Evolutionary conservation across 1,140 invertebrate species (phyloP), one percentile per base, ranked within the genome.

Genomic region (Drosophila kanapiae): DNA sequence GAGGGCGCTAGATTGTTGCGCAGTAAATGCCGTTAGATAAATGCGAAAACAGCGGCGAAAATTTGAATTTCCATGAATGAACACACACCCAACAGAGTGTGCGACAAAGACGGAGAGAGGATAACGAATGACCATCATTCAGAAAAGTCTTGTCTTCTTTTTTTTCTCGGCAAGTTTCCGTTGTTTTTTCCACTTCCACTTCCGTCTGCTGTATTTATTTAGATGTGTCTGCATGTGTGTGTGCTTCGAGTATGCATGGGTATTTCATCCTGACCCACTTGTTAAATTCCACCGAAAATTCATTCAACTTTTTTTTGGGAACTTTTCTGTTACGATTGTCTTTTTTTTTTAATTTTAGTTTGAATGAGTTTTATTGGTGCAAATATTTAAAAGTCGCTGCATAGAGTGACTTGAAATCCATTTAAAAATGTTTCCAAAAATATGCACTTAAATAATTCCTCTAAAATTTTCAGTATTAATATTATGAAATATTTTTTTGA

Each of bases 31-130:
- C 69, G 40, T 71, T 80, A 82, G 64, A 68, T 63, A 81, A 83
- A 81, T 81, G 81, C 61, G 75, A 71, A 72, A 59, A 71, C 67
- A 74, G 47, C 70, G 68, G 71, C 62, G 64, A 68, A 63, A 85
- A 84, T 84, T 84, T 85, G 82, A 77, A 81, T 85, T 84, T 85
- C 79, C 45, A 84, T 85, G 78, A 80, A 84, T 80, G 70, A 72
- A 72, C 69, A 72, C 33, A 10, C 31, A 38, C 38, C 14, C 35
- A n/a, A 43, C 42, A 37, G 14, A 10, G 1, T 9, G 8, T 35
- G n/a, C 27, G 14, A 45, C 18, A 45, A 18, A 4, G 37, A 33
- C 1, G 6, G 49, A 38, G 23, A 18, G n/a, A 18, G 8, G 35
- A 70, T 38, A 65, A 35, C 27, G 6, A 53, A 48, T 51, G 47